phyloP scores from a whole-genome alignment of 2,113 vertebrate species.

The Leptobrachium ailaonicum region DNA sequence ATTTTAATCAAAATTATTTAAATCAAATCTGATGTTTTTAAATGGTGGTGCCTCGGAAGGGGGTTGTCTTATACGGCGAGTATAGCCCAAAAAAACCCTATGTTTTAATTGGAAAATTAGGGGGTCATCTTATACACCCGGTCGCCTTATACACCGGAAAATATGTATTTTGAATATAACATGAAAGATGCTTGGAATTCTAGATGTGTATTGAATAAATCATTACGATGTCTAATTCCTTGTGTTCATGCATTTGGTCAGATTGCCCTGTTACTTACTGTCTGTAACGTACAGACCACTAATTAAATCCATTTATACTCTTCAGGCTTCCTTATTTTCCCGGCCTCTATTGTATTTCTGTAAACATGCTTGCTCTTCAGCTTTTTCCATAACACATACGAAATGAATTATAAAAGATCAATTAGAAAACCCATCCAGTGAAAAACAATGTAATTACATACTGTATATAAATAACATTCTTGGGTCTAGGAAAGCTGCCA shows the following conservation, averaged over 20 bases:
- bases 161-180: background rate
- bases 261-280: background rate
- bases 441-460: constrained; percentile 35
- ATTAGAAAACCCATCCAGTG: constrained; percentile 24
- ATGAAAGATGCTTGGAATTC: background rate
- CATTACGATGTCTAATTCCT: background rate
- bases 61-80: too few relatives aligned
- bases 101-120: too few relatives aligned
- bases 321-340: constrained; percentile 3
- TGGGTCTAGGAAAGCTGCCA: constrained; percentile 15
- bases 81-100: too few relatives aligned
- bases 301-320: constrained; percentile 11
- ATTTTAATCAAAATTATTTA: too few relatives aligned
- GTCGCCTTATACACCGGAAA: too few relatives aligned
- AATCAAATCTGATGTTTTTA: too few relatives aligned
- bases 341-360: constrained; percentile 13
- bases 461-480: constrained; percentile 27
- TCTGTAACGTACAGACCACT: background rate
- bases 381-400: constrained; percentile 6
- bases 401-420: constrained; percentile 32
- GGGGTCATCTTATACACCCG: too few relatives aligned
- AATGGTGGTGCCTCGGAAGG: too few relatives aligned
- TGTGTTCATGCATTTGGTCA: background rate
- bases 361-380: background rate
- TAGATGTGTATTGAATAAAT: background rate